These are phyloP conservation scores for Pegea sp. DNA, from an alignment of 23 tunicate genomes.

Conservation along the genomic window DNA sequence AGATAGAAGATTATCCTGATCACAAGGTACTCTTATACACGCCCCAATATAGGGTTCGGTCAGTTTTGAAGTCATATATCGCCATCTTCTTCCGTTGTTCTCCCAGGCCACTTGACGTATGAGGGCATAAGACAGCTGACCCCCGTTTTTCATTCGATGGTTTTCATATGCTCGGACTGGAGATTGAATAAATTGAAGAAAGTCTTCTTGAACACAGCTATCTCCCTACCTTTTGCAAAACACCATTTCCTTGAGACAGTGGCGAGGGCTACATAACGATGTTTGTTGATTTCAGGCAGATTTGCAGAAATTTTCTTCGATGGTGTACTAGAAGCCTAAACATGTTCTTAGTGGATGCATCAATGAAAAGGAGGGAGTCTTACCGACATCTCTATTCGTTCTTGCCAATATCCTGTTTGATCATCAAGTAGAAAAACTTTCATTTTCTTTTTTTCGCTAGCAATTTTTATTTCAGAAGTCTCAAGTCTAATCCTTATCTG, in stretches of 20 bases:
- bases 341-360: background rate
- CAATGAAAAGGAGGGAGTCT: background rate
- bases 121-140: slow-evolving; percentile 26
- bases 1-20: too few species aligned
- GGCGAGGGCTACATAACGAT: background rate
- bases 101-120: slow-evolving; percentile 28
- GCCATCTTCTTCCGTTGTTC: slow-evolving; percentile 12
- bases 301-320: background rate
- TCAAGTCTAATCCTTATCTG: slow-evolving; percentile 19
- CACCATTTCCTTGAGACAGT: background rate
- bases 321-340: background rate
- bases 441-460: slow-evolving; percentile 10
- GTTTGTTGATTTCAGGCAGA: background rate
- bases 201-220: too few species aligned
- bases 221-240: background rate
- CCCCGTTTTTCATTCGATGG: slow-evolving; percentile 13
- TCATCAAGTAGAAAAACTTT: slow-evolving; percentile 37
- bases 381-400: slow-evolving; percentile 22
- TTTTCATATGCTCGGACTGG: slow-evolving; percentile 52
- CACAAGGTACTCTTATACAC: slow-evolving; percentile 43
- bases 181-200: background rate
- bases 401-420: slow-evolving; percentile 33
- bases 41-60: slow-evolving; percentile 49
- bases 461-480: slow-evolving; percentile 5
- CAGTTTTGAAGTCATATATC: slow-evolving; percentile 19